phyloP scores from a whole-genome alignment of 2,888 invertebrate species.

The Megaustenia siamemsis region DNA sequence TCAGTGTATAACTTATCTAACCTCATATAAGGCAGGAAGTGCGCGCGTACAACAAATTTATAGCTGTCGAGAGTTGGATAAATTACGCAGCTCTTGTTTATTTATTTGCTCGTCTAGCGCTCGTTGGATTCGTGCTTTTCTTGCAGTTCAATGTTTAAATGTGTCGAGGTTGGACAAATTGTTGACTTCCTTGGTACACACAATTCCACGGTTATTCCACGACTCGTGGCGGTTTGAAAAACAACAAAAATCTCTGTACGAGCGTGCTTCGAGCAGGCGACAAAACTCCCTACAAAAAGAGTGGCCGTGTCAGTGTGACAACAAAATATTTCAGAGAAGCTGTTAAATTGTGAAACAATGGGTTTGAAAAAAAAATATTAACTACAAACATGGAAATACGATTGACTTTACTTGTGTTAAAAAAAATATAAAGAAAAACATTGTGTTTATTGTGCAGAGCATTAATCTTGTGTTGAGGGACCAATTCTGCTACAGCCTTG shows the following conservation, averaged over 20 bases:
- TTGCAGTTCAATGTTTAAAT: slow-evolving; percentile 11
- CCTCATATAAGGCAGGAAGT: neutral
- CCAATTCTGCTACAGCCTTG: too few relatives aligned
- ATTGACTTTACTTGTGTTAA: too few relatives aligned
- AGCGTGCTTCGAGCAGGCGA: too few relatives aligned
- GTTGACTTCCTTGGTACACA: neutral
- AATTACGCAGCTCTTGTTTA: neutral
- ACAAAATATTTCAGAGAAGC: neutral
- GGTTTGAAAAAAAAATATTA: neutral
- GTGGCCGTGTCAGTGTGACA: neutral
- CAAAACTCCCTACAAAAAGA: too few relatives aligned
- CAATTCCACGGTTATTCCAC: neutral
- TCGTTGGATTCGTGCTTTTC: neutral
- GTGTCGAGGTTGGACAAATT: neutral
- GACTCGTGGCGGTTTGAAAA: too few relatives aligned
- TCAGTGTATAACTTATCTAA: neutral
- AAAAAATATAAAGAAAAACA: too few relatives aligned
- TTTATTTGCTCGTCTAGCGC: neutral
- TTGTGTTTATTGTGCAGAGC: too few relatives aligned
- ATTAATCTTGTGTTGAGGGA: too few relatives aligned
- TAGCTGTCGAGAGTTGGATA: neutral
- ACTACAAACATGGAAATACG: too few relatives aligned
- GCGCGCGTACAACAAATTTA: neutral
- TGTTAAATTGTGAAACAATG: neutral
- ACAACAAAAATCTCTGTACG: too few relatives aligned